phyloP scores from a whole-genome alignment of 2,888 invertebrate genomes.

The Thyatira batis region DNA sequence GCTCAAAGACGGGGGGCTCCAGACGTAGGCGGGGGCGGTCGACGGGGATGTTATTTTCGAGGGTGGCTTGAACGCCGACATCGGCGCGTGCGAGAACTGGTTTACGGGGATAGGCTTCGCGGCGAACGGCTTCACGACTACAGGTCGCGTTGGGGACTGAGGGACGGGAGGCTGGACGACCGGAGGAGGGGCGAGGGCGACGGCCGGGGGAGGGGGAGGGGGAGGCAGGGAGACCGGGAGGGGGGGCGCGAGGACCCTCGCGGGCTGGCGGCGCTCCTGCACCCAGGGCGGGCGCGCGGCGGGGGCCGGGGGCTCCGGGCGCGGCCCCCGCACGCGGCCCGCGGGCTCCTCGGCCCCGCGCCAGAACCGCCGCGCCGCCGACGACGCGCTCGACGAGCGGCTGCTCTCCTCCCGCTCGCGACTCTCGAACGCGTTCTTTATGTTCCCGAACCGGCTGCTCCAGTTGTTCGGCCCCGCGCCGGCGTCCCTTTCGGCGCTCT shows the following conservation, averaged over 20 bases:
- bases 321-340: constrained; percentile 35
- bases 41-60: constrained; percentile 68
- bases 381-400: constrained; percentile 66
- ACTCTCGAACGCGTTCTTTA: constrained; percentile 91
- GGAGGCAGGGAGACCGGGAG: constrained; percentile 10
- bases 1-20: constrained; percentile 70
- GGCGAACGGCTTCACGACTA: constrained; percentile 68
- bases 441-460: constrained; percentile 91
- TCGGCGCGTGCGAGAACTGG: constrained; percentile 89
- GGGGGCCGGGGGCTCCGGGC: constrained; percentile 11
- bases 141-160: constrained; percentile 56
- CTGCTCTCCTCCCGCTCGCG: constrained; percentile 61
- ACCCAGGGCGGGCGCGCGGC: constrained; percentile 62
- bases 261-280: constrained; percentile 56
- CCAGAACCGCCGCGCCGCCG: constrained; percentile 84
- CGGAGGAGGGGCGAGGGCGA: constrained; percentile 17
- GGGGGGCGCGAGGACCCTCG: constrained; percentile 19
- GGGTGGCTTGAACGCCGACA: constrained; percentile 88
- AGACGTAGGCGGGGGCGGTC: constrained; percentile 57
- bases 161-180: constrained; percentile 31
- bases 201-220: constrained; percentile 15
- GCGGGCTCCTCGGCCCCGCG: constrained; percentile 82
- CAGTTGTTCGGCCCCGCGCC: constrained; percentile 83
- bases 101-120: constrained; percentile 85
- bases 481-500: constrained; percentile 51